Base-by-base conservation (phyloP, 2,888 invertebrate species). In the Syrista parreyssii region DNA sequence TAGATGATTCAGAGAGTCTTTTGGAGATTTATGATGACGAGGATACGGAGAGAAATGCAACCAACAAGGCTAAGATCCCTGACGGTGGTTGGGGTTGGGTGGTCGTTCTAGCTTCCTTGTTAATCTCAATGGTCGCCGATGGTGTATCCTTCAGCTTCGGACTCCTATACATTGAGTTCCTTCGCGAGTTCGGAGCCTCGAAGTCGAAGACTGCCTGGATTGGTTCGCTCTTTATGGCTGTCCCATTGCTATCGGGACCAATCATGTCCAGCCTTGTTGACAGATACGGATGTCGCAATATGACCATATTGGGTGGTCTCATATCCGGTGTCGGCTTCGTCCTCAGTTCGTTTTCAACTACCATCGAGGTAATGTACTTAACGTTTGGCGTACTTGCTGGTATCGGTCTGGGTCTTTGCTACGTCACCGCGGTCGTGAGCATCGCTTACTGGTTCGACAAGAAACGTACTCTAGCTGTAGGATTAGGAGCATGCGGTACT, bases 111-210 rank as follows among this genome's bases (percentile, higher is more conserved):
- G 95, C 97, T 4, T 97, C 97, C 0, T 94, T 98, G 83, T 90
- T 97, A 71, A 95, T 98, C 78, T 97, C 97, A 32, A 94, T 97
- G 92, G 96, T 98, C 75, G 97, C 97, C 68, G 98, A 98, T 91
- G 98, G 98, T 0, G 95, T 98, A 78, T 97, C 97, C 75, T 98
- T 98, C 90, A 97, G 97, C 1, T 98, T 98, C 90, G 99, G 98
- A 0, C 92, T 98, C 31, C 93, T 98, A 12, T 97, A 96, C 88
- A 95, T 96, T 1, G 96, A 97, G 87, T 95, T 98, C 86, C 92
- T 97, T 73, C 93, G 95, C 74, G 95, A 97, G 87, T 98, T 98
- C 89, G 92, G 94, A 78, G 96, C 96, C 40, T 96, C 96, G 71
- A 96, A 97, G 86, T 95, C 97, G 9, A 96, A 95, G 73, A 98